Evolutionary conservation across 1,140 invertebrate species (phyloP), one percentile per base, ranked within the genome.

Genomic region (Drosophila azteca): DNA sequence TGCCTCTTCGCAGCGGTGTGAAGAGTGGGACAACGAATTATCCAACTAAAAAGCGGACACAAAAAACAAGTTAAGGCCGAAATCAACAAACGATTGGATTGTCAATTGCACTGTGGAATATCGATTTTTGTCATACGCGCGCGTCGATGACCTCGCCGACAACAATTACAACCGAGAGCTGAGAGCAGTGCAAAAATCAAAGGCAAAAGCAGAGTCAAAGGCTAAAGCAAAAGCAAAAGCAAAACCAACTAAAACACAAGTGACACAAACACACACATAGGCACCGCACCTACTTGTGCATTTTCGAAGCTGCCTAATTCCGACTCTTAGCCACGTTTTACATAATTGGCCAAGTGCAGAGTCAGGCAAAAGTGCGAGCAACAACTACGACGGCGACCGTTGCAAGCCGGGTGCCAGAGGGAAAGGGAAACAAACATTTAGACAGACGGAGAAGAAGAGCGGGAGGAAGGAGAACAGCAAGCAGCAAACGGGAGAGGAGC

Each of bases 121-220:
- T 87, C 54, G 83, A 87, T 87, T 87, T 87, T 83, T 76, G 62
- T 61, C 54, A 55, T 35, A 26, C 39, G 49, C 31, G 51, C 50
- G 66, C 82, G 82, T 82, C 82, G 82, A 87, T 87, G 82, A 85
- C 82, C 82, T 85, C 82, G 83, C 71, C 79, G 51, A 72, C 66
- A 31, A 45, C 41, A 62, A 46, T 35, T 68, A 17, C 20, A 50
- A 62, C 20, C 54, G 22, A 48, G 48, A 62, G 78, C 57, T 53
- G 54, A 68, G 26, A 59, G 48, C 50, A 52, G 55, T 61, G 41
- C 24, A 57, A 64, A 41, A 17, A 20, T 39, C 6, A 15, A 58
- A 22, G 43, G 15, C 20, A 11, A 58, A 58, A 46, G 35, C 41
- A n/a, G 45, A 58, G 55, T 22, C 15, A 46, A 58, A 48, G 50